Conservation (phyloP, 2,888 invertebrate species). For the Agrilus cyanescens region DNA sequence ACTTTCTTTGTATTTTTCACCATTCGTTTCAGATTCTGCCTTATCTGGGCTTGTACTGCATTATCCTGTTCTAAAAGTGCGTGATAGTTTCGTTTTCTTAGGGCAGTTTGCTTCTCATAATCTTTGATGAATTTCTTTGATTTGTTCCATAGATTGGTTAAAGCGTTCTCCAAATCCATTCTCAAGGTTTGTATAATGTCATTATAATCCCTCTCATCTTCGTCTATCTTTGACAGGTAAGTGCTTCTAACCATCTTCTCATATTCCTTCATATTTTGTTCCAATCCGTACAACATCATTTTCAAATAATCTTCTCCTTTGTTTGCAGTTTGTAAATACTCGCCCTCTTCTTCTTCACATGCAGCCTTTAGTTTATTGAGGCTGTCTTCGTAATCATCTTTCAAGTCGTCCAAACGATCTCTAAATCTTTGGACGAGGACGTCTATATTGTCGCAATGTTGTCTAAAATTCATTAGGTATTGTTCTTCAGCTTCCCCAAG, state of each 20-base stretch:
- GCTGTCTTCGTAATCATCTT: conserved; percentile 24
- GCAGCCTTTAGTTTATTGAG: conserved; percentile 31
- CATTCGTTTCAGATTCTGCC: conserved; percentile 2
- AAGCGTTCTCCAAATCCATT: conserved; percentile 21
- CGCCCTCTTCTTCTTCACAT: conserved; percentile 36
- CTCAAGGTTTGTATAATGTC: conserved; percentile 22
- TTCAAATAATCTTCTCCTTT: conserved; percentile 39
- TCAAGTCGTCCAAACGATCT: conserved; percentile 26
- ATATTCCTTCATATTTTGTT: conserved; percentile 32
- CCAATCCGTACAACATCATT: conserved; percentile 38
- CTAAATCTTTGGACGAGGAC: conserved; percentile 28
- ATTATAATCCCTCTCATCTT: conserved; percentile 23
- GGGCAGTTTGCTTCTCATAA: conserved; percentile 8
- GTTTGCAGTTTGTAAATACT: conserved; percentile 33
- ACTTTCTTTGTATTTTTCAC: conserved; percentile 8
- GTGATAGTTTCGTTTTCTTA: conserved; percentile 21
- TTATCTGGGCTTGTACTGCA: conserved; percentile 13
- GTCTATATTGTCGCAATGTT: conserved; percentile 33
- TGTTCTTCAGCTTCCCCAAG: conserved; percentile 33
- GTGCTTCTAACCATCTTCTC: conserved; percentile 26
- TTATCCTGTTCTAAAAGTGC: conserved; percentile 24
- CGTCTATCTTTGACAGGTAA: conserved; percentile 27
- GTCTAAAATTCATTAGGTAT: conserved; percentile 28
- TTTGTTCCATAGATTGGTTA: conserved; percentile 21
- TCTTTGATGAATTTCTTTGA: conserved; percentile 20